These are phyloP conservation scores for Zoanthus gigantus DNA, from an alignment of 92 coral and sea anemone genomes.

Conservation along the genomic window DNA sequence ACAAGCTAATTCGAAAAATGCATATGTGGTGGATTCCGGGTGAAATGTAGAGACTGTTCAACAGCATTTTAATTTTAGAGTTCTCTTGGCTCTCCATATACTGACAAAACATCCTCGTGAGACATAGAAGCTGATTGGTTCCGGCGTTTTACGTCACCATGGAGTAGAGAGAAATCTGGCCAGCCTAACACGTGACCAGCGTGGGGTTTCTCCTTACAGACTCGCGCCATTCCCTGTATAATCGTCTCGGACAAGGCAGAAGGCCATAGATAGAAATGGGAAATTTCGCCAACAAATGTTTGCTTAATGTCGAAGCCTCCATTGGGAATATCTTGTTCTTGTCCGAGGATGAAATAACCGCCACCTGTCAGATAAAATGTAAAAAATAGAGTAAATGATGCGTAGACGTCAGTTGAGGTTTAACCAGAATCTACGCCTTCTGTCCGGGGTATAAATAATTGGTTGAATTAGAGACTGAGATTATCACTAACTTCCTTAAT, in stretches of 20 bases:
- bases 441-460: too few relatives aligned
- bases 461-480: neutral
- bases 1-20: too few relatives aligned
- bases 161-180: conserved; percentile 52
- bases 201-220: conserved; percentile 65
- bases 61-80: neutral
- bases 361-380: conserved; percentile 7
- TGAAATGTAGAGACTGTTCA: neutral
- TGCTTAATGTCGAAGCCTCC: conserved; percentile 66
- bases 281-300: conserved; percentile 64
- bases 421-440: too few relatives aligned
- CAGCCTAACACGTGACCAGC: conserved; percentile 67
- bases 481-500: neutral
- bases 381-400: too few relatives aligned
- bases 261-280: conserved; percentile 71
- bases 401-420: too few relatives aligned
- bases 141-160: conserved; percentile 62
- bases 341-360: conserved; percentile 67
- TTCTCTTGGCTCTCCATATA: conserved; percentile 34
- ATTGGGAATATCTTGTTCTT: conserved; percentile 62
- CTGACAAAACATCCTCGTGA: conserved; percentile 6
- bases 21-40: too few relatives aligned
- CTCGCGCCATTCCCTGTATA: conserved; percentile 53
- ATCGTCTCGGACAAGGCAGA: conserved; percentile 33
- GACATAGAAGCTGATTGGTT: conserved; percentile 38